Conservation (phyloP, 2,113 vertebrate species). For the Albula goreensis region DNA sequence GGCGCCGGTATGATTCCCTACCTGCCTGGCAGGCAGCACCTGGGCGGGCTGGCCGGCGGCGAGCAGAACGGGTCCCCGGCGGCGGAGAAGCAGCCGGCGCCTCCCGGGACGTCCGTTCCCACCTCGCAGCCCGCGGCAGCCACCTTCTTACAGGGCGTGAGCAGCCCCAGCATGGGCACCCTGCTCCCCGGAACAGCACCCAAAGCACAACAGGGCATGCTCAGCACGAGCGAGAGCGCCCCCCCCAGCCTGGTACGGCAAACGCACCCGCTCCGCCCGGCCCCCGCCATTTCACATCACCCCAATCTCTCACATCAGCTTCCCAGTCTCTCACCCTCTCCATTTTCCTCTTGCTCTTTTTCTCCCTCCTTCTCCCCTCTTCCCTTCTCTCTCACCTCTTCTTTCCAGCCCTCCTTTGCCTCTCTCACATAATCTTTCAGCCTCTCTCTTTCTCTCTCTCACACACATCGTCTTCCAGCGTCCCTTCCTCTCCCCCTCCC, state of each 20-base stretch:
- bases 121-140: constrained; percentile 63
- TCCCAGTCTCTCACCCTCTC: neutral
- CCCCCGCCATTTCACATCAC: neutral
- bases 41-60: constrained; percentile 50
- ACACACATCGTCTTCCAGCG: neutral
- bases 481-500: neutral
- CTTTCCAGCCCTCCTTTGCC: neutral
- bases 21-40: constrained; percentile 70
- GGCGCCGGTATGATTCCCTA: constrained; percentile 76
- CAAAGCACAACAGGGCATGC: constrained; percentile 58
- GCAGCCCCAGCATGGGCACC: constrained; percentile 61
- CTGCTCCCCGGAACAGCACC: constrained; percentile 53
- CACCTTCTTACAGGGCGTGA: constrained; percentile 67
- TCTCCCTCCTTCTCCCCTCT: neutral
- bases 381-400: neutral
- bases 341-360: neutral
- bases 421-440: no score
- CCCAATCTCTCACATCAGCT: neutral
- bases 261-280: neutral
- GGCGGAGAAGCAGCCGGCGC: constrained; percentile 70
- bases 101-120: constrained; percentile 58
- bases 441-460: neutral
- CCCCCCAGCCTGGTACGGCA: constrained; percentile 68
- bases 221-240: constrained; percentile 58
- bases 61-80: constrained; percentile 56